These are phyloP conservation scores for Hydrozoanthus gracilis DNA, from an alignment of 92 coral and sea anemone species.

Conservation along the genomic window DNA sequence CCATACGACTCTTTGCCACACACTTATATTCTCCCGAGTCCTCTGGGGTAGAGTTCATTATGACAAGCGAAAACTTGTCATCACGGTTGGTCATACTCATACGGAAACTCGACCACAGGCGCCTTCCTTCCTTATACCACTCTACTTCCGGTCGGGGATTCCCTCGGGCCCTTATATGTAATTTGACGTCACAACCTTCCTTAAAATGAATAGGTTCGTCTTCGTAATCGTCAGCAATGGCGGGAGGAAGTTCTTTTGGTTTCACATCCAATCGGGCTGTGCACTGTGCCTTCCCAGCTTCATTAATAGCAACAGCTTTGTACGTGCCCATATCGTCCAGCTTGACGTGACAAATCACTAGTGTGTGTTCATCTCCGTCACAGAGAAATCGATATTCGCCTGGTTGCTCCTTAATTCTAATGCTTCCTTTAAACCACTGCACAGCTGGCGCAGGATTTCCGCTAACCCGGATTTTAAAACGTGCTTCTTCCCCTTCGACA, in stretches of 20 bases:
- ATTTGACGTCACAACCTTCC: conserved; percentile 86
- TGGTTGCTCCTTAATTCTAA: conserved; percentile 54
- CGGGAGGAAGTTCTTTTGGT: conserved; percentile 75
- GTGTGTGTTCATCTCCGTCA: conserved; percentile 65
- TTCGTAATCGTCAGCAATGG: conserved; percentile 72
- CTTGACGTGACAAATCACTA: conserved; percentile 61
- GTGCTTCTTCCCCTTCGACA: conserved; percentile 70
- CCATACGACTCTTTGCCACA: conserved; percentile 88
- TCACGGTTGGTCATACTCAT: conserved; percentile 76
- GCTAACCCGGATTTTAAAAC: conserved; percentile 75
- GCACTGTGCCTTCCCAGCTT: conserved; percentile 75
- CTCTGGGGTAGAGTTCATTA: conserved; percentile 68
- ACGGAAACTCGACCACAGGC: conserved; percentile 75
- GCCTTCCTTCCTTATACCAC: conserved; percentile 93
- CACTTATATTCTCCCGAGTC: conserved; percentile 96
- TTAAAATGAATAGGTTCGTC: conserved; percentile 74
- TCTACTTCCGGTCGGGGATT: conserved; percentile 90
- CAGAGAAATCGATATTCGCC: conserved; percentile 48
- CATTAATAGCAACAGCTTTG: conserved; percentile 83
- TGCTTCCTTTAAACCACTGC: conserved; percentile 82
- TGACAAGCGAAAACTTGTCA: conserved; percentile 67
- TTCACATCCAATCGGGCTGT: conserved; percentile 71
- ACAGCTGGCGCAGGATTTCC: conserved; percentile 89
- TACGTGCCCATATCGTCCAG: conserved; percentile 75
- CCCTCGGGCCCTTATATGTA: conserved; percentile 76